Evolutionary conservation across 1,140 invertebrate species (phyloP).

Genomic region (Leptopilina clavipes): DNA sequence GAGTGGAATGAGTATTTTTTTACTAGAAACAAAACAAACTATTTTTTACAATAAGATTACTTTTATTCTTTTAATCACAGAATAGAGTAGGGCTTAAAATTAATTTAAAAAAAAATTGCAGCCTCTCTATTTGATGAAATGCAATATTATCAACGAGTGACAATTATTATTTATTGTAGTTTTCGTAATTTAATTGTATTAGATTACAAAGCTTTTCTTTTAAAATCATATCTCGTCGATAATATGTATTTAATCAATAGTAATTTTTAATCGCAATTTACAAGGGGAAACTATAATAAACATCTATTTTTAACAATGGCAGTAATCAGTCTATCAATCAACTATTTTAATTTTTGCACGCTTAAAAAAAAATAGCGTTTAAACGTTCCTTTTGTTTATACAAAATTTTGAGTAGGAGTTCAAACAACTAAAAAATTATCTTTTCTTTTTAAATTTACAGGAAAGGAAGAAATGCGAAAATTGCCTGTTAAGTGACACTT

Average conservation of each 20-base stretch:
- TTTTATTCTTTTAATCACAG: slow-evolving; percentile 16
- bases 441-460: too few relatives aligned
- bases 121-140: not conserved
- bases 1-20: not conserved
- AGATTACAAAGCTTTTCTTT: not conserved
- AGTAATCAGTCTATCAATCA: slow-evolving; percentile 33
- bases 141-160: not conserved
- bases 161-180: not conserved
- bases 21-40: too few relatives aligned
- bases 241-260: not conserved
- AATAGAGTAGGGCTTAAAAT: slow-evolving; percentile 1
- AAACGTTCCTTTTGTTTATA: not conserved
- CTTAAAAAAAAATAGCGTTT: not conserved
- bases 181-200: not conserved
- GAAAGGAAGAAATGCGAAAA: too few relatives aligned
- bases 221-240: not conserved
- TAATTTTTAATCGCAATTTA: not conserved
- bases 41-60: not conserved
- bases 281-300: slow-evolving; percentile 7
- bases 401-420: too few relatives aligned
- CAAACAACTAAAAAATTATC: too few relatives aligned
- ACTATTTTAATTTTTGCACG: not conserved
- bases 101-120: not conserved
- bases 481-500: not conserved
- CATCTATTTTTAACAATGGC: slow-evolving; percentile 19